Percentiles rank a stretch among this genome's conserved stretches.
phyloP scores from a whole-genome alignment of 2,113 vertebrate species.

The Nothoprocta perdicaria region DNA sequence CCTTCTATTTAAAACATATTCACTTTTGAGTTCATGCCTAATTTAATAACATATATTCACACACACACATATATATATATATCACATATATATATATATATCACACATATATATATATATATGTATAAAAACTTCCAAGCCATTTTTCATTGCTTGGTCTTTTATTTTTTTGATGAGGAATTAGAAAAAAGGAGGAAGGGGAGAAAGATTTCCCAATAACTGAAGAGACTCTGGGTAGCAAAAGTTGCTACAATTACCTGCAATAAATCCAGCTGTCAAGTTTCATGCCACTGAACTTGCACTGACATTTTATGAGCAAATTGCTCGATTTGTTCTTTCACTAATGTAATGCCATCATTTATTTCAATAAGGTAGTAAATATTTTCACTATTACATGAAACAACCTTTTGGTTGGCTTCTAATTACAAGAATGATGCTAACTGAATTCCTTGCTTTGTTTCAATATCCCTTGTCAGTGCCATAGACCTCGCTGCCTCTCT shows the following conservation, averaged over 20 bases:
- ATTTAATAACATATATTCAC: not conserved
- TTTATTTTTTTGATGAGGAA: not conserved
- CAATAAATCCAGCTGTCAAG: constrained; percentile 68
- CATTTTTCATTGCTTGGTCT: not conserved
- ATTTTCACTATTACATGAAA: constrained; percentile 76
- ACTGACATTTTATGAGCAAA: constrained; percentile 69
- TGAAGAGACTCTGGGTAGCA: constrained; percentile 27
- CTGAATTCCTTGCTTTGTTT: constrained; percentile 89
- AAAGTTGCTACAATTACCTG: constrained; percentile 68
- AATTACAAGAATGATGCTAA: constrained; percentile 90
- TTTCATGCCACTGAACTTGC: constrained; percentile 60
- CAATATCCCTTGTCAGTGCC: constrained; percentile 86
- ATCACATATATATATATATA: not conserved
- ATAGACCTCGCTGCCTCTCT: constrained; percentile 86
- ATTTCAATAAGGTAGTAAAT: constrained; percentile 77
- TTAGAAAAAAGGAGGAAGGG: not conserved
- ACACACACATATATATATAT: too few species aligned
- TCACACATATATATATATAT: not conserved
- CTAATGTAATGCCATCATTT: constrained; percentile 72
- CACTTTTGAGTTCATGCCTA: accelerated
- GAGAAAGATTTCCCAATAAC: constrained; percentile 30
- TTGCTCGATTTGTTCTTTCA: constrained; percentile 67
- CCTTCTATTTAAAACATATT: not conserved
- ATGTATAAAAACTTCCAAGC: not conserved
- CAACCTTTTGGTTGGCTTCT: constrained; percentile 86